Conservation (phyloP, 2,888 invertebrate genomes). For the Herminia tarsipennalis region DNA sequence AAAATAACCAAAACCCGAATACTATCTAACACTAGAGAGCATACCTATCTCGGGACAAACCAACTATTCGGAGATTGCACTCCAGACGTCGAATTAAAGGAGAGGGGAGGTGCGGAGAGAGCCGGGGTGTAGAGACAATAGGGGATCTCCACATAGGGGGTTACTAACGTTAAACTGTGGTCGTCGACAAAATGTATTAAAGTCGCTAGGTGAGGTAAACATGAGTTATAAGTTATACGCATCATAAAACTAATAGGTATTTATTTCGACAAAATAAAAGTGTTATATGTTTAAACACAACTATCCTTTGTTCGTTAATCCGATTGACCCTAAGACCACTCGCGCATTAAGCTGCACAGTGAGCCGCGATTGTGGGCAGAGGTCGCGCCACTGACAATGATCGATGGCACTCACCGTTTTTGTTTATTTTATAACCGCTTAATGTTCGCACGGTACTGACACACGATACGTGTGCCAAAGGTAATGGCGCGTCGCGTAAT, state of each 20-base stretch:
- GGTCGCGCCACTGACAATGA: constrained; percentile 42
- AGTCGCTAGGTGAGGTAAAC: no score
- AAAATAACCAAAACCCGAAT: constrained; percentile 1
- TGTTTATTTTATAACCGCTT: constrained; percentile 20
- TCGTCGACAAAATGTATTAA: constrained; percentile 51
- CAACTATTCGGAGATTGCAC: constrained; percentile 50
- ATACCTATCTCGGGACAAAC: constrained; percentile 15
- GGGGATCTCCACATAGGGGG: constrained; percentile 47
- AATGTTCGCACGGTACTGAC: not conserved
- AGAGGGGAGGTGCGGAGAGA: not conserved
- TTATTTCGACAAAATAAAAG: no score
- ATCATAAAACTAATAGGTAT: no score
- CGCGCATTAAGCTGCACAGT: constrained; percentile 11
- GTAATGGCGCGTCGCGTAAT: constrained; percentile 29
- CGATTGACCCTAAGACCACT: not conserved
- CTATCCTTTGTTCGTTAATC: no score
- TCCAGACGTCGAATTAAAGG: constrained; percentile 26
- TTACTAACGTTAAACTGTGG: constrained; percentile 58
- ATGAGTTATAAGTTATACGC: no score
- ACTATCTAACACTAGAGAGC: not conserved
- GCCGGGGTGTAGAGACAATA: constrained; percentile 21
- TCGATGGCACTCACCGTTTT: constrained; percentile 34
- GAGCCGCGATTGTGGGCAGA: constrained; percentile 7
- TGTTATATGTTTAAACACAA: no score
- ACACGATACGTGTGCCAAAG: constrained; percentile 12